Evolutionary conservation across 1,140 invertebrate genomes (phyloP), one percentile per base, ranked within the genome.

Genomic region (Drosophila lini): DNA sequence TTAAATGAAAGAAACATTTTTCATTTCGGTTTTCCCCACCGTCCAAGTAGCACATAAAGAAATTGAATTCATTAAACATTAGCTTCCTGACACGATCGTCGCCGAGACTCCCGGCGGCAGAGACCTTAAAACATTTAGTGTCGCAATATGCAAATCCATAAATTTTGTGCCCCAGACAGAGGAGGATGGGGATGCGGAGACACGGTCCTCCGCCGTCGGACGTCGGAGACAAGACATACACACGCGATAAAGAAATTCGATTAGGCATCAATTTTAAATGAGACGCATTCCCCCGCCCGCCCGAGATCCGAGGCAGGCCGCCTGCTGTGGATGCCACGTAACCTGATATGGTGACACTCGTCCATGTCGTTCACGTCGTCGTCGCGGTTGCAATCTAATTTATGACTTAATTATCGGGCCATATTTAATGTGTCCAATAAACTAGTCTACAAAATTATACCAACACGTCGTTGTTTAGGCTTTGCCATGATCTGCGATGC

Each of bases 351-450:
- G 80, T 86, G 83, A 88, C 83, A 88, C 84, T 84, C 80, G 84
- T 83, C 80, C 73, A 80, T 82, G 70, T 73, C 78, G 77, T 78
- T 73, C 65, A 70, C 80, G 70, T 73, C 80, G 73, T 64, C 68
- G 80, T 82, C 62, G 74, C 74, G 73, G 77, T 78, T 81, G 78
- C 86, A 91, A 92, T 91, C 91, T 92, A 92, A 92, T 92, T 92
- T 92, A 92, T 92, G 91, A 92, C 91, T 92, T 92, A 92, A 92
- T 92, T 92, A 92, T 91, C 91, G 81, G 88, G 91, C 91, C 90
- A 92, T 92, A 92, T 91, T 91, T 92, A 92, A 92, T 92, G 91
- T 91, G 91, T 91, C 88, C 91, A 92, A 92, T 92, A 92, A 92
- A 92, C 84, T 91, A 90, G 79, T 90, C 80, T 90, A 92, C 84